Conservation (phyloP, 2,113 vertebrate genomes). For the Polypterus senegalus region DNA sequence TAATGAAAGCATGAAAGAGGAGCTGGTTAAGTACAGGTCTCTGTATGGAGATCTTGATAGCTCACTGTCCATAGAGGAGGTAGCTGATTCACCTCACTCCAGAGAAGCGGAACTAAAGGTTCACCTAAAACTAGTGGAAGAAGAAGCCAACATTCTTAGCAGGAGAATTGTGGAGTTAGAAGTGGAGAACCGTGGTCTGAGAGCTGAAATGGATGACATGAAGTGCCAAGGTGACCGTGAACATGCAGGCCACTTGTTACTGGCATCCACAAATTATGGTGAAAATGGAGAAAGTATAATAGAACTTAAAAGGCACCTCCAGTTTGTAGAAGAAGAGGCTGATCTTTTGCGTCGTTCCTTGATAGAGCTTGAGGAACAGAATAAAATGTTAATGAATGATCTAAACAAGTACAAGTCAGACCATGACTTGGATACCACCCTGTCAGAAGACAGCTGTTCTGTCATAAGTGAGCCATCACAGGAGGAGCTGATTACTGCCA, state of each 20-base stretch:
- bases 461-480: conserved; percentile 73
- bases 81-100: conserved; percentile 82
- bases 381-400: conserved; percentile 86
- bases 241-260: conserved; percentile 39
- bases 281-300: conserved; percentile 70
- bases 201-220: conserved; percentile 91
- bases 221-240: conserved; percentile 59
- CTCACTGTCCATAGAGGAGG: conserved; percentile 75
- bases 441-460: conserved; percentile 64
- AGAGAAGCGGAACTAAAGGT: conserved; percentile 83
- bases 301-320: conserved; percentile 84
- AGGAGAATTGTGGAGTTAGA: conserved; percentile 91
- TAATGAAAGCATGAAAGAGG: conserved; percentile 86
- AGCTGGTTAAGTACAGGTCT: conserved; percentile 80
- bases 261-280: conserved; percentile 35
- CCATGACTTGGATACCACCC: conserved; percentile 50
- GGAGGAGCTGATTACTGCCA: conserved; percentile 74
- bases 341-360: conserved; percentile 84
- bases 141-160: conserved; percentile 93
- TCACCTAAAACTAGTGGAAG: conserved; percentile 91
- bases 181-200: conserved; percentile 88
- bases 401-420: conserved; percentile 87
- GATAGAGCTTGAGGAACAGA: conserved; percentile 92
- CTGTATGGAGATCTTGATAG: conserved; percentile 82
- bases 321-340: conserved; percentile 96